A percentile compares a stretch with the other conserved stretches of the same genome.
Evolutionary conservation across 2,797 vertebrate genomes (phyloP).

Genomic region (Nannoperca australis): DNA sequence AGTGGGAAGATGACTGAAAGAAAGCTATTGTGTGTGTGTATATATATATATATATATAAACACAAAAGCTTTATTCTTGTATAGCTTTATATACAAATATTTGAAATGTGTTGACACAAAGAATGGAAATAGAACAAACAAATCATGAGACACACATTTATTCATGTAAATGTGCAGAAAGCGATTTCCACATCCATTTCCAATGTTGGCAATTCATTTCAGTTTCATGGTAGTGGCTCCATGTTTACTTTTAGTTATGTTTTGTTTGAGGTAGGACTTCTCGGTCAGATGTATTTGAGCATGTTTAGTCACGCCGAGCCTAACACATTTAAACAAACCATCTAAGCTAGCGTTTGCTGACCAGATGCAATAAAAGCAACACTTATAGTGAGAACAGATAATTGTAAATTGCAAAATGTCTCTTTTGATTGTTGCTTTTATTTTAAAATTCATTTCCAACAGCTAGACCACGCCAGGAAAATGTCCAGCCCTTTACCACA

Average conservation of each 20-base stretch:
- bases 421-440: background rate
- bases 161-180: background rate
- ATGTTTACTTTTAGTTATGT: background rate
- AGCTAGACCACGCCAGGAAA: background rate
- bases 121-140: background rate
- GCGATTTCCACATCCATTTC: too few relatives aligned
- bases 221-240: background rate
- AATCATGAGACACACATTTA: background rate
- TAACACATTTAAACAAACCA: background rate
- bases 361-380: background rate
- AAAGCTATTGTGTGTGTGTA: background rate
- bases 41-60: too few relatives aligned
- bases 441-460: background rate
- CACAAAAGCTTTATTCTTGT: too few relatives aligned
- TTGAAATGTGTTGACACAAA: background rate
- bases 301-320: background rate
- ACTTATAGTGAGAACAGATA: background rate
- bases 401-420: constrained; percentile 6
- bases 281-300: background rate
- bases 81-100: background rate
- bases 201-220: too few relatives aligned
- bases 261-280: background rate
- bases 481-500: background rate
- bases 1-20: constrained; percentile 13
- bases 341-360: background rate